Evolutionary conservation across 2,113 vertebrate genomes (phyloP).

Genomic region (Columba livia): DNA sequence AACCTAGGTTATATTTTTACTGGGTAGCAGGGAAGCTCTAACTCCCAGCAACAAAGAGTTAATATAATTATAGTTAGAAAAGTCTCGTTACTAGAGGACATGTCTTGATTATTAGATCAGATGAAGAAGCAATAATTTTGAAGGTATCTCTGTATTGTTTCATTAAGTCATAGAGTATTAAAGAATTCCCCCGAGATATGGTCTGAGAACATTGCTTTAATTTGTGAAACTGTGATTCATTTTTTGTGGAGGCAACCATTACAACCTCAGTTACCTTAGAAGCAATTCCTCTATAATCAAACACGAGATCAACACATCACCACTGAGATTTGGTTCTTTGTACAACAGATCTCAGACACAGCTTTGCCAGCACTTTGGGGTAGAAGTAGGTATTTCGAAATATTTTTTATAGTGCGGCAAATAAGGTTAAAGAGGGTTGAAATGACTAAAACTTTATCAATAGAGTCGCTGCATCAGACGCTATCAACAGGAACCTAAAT

Average conservation of each 20-base stretch:
- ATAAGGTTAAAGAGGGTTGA: slow-evolving; percentile 32
- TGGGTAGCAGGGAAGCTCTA: background rate
- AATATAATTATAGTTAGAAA: slow-evolving; percentile 67
- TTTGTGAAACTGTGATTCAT: slow-evolving; percentile 61
- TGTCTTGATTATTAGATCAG: slow-evolving; percentile 79
- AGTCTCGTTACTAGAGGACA: slow-evolving; percentile 73
- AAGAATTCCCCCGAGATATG: slow-evolving; percentile 74
- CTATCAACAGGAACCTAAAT: slow-evolving; percentile 15
- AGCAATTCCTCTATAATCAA: slow-evolving; percentile 57
- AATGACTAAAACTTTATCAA: slow-evolving; percentile 21
- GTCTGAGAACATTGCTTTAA: slow-evolving; percentile 73
- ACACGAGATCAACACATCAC: slow-evolving; percentile 1
- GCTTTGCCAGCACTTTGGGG: background rate
- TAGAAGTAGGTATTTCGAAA: background rate
- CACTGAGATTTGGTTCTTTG: background rate
- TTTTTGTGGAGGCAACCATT: slow-evolving; percentile 63
- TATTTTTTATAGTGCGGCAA: background rate
- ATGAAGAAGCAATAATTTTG: slow-evolving; percentile 74
- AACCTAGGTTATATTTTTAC: background rate
- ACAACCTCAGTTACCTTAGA: slow-evolving; percentile 45
- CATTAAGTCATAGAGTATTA: slow-evolving; percentile 76
- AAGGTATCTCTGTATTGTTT: slow-evolving; percentile 72
- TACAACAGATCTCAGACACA: background rate
- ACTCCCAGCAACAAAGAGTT: slow-evolving; percentile 63
- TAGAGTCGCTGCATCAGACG: slow-evolving; percentile 33